Base-by-base conservation (phyloP, 2,113 vertebrate genomes). In the Campylomormyrus tamandua region DNA sequence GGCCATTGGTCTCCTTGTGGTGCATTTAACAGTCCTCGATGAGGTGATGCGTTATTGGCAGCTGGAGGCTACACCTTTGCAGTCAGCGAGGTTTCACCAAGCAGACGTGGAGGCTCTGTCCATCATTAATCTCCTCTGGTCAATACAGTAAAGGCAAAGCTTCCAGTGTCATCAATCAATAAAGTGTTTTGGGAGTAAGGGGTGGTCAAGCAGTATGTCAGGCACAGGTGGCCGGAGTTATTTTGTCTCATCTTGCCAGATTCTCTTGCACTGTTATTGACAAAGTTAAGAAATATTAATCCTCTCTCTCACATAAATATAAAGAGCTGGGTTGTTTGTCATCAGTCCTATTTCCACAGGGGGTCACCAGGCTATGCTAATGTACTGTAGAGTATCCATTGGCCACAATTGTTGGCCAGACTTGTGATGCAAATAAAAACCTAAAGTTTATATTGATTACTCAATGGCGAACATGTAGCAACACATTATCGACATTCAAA, bases 151-250 rank as follows among this genome's bases (percentile, higher is more conserved):
- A 89, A 87, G 62, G 31, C 24, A 35, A 45, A 49, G 87, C 90
- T 87, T 92, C 93, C 87, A 86, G 88, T 90, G 91, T 93, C 89
- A 95, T 95, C 95, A 95, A 92, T 95, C 95, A 95, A 93, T 21
- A 27, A 66, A 45, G 17, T 74, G 62, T n/a, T 27, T 11, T 52
- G 39, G 42, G 62, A 74, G 42, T 11, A 17, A 62, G 42, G 62
- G 58, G 58, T 2, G 42, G 62, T 74, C 87, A 48, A 48, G 87
- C 10, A 46, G 62, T 42, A 46, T 88, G 53, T 88, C 87, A 62
- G 35, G 87, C 27, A 66, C 87, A 88, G 56, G 58, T 88, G 58
- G 87, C 11, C 11, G 3, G 45, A 39, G 87, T 19, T 48, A 27
- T 39, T 49, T 62, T 48, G 8, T 88, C 74, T 74, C 58, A 46